Evolutionary conservation across 2,113 vertebrate species (phyloP).

Genomic region (Lycaon pictus): DNA sequence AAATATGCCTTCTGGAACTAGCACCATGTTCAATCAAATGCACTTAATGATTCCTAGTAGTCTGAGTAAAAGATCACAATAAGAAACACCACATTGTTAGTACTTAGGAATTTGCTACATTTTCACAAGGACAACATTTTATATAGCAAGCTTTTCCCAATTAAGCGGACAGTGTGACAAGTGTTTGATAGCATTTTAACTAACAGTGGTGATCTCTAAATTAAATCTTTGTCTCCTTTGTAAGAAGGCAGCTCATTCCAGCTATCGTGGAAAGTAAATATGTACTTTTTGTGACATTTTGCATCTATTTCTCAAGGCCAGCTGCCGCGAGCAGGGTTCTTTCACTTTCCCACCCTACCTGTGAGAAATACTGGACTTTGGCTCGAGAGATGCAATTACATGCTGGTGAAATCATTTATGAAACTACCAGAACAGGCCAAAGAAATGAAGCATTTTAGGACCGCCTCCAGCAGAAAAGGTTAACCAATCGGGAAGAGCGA

Average conservation of each 20-base stretch:
- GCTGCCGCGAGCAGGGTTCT: not conserved
- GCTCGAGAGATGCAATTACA: not conserved
- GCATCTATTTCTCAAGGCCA: not conserved
- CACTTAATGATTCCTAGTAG: not conserved
- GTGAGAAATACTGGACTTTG: not conserved
- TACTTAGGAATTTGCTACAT: slow-evolving; percentile 19
- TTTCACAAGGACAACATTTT: slow-evolving; percentile 13
- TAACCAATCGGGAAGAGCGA: not conserved
- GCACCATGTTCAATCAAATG: not conserved
- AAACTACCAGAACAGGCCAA: not conserved
- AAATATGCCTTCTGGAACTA: not conserved
- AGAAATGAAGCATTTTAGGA: not conserved
- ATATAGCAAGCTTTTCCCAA: not conserved
- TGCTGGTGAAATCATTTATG: not conserved
- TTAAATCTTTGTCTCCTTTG: slow-evolving; percentile 13
- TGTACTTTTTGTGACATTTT: not conserved
- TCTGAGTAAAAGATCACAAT: not conserved
- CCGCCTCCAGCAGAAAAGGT: not conserved
- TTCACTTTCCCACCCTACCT: not conserved
- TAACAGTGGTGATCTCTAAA: not conserved
- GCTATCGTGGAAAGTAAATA: not conserved
- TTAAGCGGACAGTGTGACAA: slow-evolving; percentile 18
- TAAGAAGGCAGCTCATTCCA: not conserved
- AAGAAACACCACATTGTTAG: not conserved
- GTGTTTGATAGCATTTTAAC: not conserved